Conservation (phyloP, 2,888 invertebrate genomes). For the Lypha dubia region DNA sequence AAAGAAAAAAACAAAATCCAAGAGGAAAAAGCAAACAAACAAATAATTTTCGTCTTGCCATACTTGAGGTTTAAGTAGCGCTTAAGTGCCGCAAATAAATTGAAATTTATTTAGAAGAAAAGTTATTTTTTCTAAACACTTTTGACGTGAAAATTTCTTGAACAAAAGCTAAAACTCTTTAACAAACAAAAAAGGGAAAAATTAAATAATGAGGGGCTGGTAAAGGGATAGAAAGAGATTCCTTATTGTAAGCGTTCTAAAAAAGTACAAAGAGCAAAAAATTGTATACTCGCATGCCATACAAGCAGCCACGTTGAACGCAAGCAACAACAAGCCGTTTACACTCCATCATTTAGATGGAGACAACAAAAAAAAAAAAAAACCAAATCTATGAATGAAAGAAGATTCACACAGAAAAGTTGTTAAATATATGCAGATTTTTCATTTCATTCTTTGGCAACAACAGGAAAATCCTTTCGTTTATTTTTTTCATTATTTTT, state of each 20-base stretch:
- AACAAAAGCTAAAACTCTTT: constrained; percentile 19
- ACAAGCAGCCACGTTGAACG: constrained; percentile 53
- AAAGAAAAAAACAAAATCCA: too few relatives aligned
- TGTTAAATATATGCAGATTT: constrained; percentile 75
- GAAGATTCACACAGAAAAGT: constrained; percentile 61
- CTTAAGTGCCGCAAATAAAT: constrained; percentile 75
- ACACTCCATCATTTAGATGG: constrained; percentile 73
- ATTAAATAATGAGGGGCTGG: constrained; percentile 8
- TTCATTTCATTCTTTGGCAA: constrained; percentile 72
- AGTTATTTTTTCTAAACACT: constrained; percentile 68
- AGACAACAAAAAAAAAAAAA: constrained; percentile 22
- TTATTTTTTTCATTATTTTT: constrained; percentile 61
- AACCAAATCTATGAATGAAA: background rate
- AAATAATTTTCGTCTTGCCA: constrained; percentile 75
- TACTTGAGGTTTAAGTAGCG: constrained; percentile 79
- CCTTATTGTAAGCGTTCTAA: background rate
- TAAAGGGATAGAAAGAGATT: constrained; percentile 52
- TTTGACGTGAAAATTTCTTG: constrained; percentile 23
- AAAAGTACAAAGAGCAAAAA: constrained; percentile 15
- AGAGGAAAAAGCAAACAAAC: constrained; percentile 5
- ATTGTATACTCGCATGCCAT: constrained; percentile 41
- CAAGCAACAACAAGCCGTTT: constrained; percentile 65
- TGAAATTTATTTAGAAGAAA: constrained; percentile 64
- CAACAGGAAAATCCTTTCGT: constrained; percentile 71
- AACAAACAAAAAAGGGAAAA: too few relatives aligned